These are phyloP conservation scores for Notolepis coatsorum DNA, from an alignment of 2,797 vertebrate genomes.

Conservation along the genomic window DNA sequence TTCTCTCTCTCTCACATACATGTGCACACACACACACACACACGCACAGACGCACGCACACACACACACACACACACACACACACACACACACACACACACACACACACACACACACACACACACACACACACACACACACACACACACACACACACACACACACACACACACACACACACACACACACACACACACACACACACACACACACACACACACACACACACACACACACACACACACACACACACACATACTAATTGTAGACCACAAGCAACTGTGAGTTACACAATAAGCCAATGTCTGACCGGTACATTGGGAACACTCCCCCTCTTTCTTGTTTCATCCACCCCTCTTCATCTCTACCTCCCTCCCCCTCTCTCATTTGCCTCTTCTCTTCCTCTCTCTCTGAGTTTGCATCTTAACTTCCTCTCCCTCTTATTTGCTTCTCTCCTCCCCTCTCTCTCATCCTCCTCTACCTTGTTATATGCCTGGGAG, in stretches of 20 bases:
- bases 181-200: slow-evolving; percentile 33
- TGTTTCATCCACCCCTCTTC: slow-evolving; percentile 45
- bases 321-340: slow-evolving; percentile 10
- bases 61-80: slow-evolving; percentile 32
- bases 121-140: slow-evolving; percentile 35
- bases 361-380: background rate
- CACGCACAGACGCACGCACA: slow-evolving; percentile 33
- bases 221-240: slow-evolving; percentile 34
- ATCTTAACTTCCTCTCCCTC: slow-evolving; percentile 15
- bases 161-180: slow-evolving; percentile 35
- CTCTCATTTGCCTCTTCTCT: background rate
- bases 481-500: slow-evolving; percentile 56
- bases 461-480: slow-evolving; percentile 14
- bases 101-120: slow-evolving; percentile 35
- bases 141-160: slow-evolving; percentile 30
- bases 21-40: slow-evolving; percentile 33
- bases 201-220: slow-evolving; percentile 33
- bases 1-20: slow-evolving; percentile 32
- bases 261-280: slow-evolving; percentile 54
- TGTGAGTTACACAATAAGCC: slow-evolving; percentile 26
- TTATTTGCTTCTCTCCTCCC: background rate
- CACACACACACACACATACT: slow-evolving; percentile 42
- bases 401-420: no score
- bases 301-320: slow-evolving; percentile 28
- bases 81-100: slow-evolving; percentile 30